These are phyloP conservation scores for Anser cygnoides DNA, from an alignment of 2,113 vertebrate genomes.

Conservation along the genomic window DNA sequence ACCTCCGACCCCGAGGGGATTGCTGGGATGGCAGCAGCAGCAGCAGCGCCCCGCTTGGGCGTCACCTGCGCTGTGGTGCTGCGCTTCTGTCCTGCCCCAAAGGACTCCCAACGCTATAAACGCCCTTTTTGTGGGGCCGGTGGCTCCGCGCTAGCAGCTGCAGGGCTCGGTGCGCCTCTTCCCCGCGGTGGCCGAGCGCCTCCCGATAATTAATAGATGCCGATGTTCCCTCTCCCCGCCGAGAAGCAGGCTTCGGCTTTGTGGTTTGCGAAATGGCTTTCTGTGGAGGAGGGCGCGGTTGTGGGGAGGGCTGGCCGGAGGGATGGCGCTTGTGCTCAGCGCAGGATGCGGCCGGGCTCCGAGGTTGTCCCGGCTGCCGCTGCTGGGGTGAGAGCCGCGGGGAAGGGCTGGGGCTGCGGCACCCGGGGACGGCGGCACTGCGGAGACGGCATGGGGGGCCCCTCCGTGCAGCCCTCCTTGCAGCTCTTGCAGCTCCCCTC, in stretches of 20 bases:
- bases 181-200: slow-evolving; percentile 1
- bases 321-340: not conserved
- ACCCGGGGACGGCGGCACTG: not conserved
- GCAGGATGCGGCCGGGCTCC: slow-evolving; percentile 9
- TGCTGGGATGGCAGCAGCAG: not conserved
- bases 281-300: slow-evolving; percentile 49
- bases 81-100: not conserved
- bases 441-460: not conserved
- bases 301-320: not conserved
- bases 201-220: slow-evolving; percentile 56
- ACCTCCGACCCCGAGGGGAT: not conserved
- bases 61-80: not conserved
- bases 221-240: slow-evolving; percentile 42
- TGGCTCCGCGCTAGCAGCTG: not conserved
- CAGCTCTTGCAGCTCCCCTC: not conserved
- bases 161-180: not conserved
- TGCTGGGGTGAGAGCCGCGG: accelerated
- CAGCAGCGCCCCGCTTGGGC: not conserved
- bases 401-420: not conserved
- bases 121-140: slow-evolving; percentile 28
- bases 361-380: not conserved
- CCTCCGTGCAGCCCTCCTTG: accelerated
- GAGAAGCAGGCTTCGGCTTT: slow-evolving; percentile 27
- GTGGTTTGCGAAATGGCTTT: slow-evolving; percentile 34
- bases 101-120: not conserved